Base-by-base conservation (phyloP, 2,888 invertebrate species). In the Asteroscopus sphinx region DNA sequence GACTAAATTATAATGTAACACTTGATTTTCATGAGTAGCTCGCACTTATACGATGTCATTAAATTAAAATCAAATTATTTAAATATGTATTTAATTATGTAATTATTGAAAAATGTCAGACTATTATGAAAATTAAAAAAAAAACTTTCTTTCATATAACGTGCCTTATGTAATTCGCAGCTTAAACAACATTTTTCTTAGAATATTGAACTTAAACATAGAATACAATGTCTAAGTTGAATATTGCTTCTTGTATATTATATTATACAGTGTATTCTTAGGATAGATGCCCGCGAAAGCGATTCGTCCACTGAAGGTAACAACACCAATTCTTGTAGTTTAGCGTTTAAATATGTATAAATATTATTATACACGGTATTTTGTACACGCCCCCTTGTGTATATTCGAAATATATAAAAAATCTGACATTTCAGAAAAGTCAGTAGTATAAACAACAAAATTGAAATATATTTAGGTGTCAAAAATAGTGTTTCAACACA, bases 301-400 rank as follows among this genome's bases (percentile, higher is more conserved):
- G 70, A 85, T 82, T 86, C 92, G 93, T 93, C 93, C 93, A 92
- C 93, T 93, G 93, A 86, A 93, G 93, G 93, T 93, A 91, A 81
- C 71, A 89, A 94, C 93, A 94, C 93, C 93, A 94, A 93, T 88
- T 85, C 78, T 80, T 60, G 80, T 89, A 89, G 88, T 77, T 74
- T 86, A 77, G 72, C 57, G 54, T 67, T 68, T 58, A 49, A 60
- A 71, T 60, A 49, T 76, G 73, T 68, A 58, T 41, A 35, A 58
- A 42, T 77, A 63, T 12, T 17, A 28, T 74, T 57, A 52, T 41
- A 42, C 54, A 49, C 55, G 56, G 56, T 59, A 67, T 63, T 76
- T 44, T 44, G 8, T 65, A 56, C 21, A 15, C 36, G 16, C n/a
- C 11, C n/a, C 11, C 7, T 46, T 48, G 11, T 21, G 16, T 45